These are phyloP conservation scores for Drosophila colorata DNA, from an alignment of 2,888 invertebrate species.

Conservation along the genomic window DNA sequence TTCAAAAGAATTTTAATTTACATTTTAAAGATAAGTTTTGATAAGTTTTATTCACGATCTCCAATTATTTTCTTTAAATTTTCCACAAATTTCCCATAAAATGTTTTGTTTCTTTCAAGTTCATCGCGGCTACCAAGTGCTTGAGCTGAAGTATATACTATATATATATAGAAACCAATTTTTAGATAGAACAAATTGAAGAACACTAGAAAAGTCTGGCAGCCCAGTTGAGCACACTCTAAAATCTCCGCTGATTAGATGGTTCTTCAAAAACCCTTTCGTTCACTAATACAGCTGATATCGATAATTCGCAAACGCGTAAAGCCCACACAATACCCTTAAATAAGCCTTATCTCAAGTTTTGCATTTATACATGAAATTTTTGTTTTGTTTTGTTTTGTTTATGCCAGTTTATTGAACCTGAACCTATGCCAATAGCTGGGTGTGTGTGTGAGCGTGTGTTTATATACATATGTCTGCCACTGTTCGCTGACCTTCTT, in stretches of 20 bases:
- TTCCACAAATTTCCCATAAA: not conserved
- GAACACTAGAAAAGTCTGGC: not conserved
- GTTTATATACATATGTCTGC: not conserved
- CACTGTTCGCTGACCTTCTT: not conserved
- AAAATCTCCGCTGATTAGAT: conserved; percentile 1
- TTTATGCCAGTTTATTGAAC: conserved; percentile 65
- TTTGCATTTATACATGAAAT: not conserved
- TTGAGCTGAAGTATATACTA: not conserved
- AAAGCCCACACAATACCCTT: not conserved
- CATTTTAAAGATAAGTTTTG: too few species aligned
- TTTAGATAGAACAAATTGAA: not conserved
- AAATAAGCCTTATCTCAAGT: conserved; percentile 11
- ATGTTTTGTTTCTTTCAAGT: not conserved
- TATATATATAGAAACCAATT: not conserved
- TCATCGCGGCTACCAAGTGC: conserved; percentile 1
- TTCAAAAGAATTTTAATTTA: too few species aligned
- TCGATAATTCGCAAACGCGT: not conserved
- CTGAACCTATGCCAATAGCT: conserved; percentile 61
- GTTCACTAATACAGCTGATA: not conserved
- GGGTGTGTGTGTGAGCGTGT: not conserved
- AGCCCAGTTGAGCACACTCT: not conserved
- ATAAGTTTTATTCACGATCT: not conserved
- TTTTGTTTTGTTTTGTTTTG: too few species aligned
- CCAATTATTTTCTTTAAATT: not conserved
- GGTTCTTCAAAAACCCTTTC: not conserved